These are phyloP conservation scores for Myotis davidii DNA, from an alignment of 2,113 vertebrate genomes.

Conservation along the genomic window DNA sequence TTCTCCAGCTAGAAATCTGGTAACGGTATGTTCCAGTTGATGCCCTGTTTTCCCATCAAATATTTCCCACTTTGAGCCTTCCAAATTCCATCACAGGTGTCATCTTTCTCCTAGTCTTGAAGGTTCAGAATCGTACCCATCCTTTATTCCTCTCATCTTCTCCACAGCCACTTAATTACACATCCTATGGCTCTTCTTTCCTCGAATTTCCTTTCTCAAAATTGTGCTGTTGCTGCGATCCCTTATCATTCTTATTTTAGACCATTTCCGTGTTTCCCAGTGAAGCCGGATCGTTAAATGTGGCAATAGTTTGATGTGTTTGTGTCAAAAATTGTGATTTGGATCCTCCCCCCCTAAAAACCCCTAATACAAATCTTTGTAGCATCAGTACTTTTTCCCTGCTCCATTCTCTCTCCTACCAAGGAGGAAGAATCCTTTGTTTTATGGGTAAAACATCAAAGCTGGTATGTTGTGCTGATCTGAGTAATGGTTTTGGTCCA, in stretches of 20 bases:
- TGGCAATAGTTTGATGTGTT: not conserved
- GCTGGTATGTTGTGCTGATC: not conserved
- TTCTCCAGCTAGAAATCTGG: not conserved
- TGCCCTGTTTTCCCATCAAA: not conserved
- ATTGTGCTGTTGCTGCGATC: not conserved
- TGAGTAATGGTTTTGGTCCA: not conserved
- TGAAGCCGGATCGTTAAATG: not conserved
- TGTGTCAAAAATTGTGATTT: slow-evolving; percentile 15
- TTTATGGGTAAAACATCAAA: not conserved
- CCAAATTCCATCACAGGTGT: not conserved
- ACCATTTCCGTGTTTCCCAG: not conserved
- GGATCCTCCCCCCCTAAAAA: not conserved
- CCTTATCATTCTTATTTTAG: not conserved
- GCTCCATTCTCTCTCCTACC: not conserved
- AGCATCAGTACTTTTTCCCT: not conserved
- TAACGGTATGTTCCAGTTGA: not conserved
- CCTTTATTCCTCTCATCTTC: not conserved
- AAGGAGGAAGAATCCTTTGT: not conserved
- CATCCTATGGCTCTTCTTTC: not conserved
- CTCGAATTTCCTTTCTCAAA: not conserved
- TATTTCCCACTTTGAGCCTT: not conserved
- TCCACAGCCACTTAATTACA: not conserved
- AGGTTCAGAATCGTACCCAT: not conserved
- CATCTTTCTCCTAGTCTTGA: not conserved
- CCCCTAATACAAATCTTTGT: not conserved